phyloP scores from a whole-genome alignment of 2,888 invertebrate genomes.

The Lasius platythorax region DNA sequence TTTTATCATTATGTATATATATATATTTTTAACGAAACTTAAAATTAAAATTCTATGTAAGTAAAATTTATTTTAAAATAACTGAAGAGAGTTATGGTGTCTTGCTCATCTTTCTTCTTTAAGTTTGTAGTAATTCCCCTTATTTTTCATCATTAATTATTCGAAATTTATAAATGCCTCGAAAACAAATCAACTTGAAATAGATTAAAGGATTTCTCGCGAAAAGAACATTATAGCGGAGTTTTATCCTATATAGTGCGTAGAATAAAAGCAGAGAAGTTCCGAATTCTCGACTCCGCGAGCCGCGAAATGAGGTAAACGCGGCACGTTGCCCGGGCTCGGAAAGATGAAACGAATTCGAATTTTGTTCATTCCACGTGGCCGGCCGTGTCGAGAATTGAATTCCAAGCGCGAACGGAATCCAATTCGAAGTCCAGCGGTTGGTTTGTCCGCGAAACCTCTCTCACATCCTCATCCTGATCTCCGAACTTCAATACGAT shows the following conservation, averaged over 20 bases:
- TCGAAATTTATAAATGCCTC: neutral
- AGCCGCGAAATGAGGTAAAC: slow-evolving; percentile 42
- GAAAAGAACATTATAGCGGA: neutral
- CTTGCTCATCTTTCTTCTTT: neutral
- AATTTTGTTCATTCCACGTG: slow-evolving; percentile 75
- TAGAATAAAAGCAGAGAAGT: slow-evolving; percentile 24
- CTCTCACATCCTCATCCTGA: slow-evolving; percentile 36
- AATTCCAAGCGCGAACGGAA: slow-evolving; percentile 76
- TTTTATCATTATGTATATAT: neutral
- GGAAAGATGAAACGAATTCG: slow-evolving; percentile 71
- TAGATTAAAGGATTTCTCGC: neutral
- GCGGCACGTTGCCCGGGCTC: slow-evolving; percentile 46
- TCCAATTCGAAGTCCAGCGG: slow-evolving; percentile 72
- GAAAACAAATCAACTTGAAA: neutral
- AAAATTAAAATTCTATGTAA: neutral
- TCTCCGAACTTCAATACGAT: slow-evolving; percentile 42
- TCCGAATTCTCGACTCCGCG: slow-evolving; percentile 16
- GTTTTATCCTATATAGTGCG: neutral
- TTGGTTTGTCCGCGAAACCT: slow-evolving; percentile 39
- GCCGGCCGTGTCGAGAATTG: slow-evolving; percentile 71
- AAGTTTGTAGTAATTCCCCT: neutral
- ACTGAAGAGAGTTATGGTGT: neutral
- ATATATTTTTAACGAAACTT: neutral
- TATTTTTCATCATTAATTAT: neutral
- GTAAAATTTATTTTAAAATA: neutral